phyloP scores from a whole-genome alignment of 2,888 invertebrate species.

The Achlya flavicornis region DNA sequence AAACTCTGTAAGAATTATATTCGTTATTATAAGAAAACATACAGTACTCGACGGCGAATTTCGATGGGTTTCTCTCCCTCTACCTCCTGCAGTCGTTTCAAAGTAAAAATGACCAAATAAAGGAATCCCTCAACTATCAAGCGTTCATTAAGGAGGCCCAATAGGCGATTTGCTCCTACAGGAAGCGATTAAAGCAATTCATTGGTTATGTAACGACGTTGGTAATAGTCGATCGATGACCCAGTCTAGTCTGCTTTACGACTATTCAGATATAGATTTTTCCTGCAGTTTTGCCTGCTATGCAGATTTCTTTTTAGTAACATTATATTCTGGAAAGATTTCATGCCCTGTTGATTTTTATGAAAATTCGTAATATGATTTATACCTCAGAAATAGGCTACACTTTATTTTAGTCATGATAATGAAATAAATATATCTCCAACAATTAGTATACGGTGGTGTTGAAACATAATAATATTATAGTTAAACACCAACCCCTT shows the following conservation, averaged over 20 bases:
- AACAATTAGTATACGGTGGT: too few species aligned
- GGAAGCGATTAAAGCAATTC: conserved; percentile 51
- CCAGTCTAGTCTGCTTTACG: conserved; percentile 10
- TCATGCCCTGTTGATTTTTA: neutral
- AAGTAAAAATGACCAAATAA: conserved; percentile 19
- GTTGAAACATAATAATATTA: too few species aligned
- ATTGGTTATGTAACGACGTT: conserved; percentile 41
- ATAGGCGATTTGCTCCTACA: conserved; percentile 28
- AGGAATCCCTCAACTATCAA: conserved; percentile 19
- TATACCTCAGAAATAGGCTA: too few species aligned
- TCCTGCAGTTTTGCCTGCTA: neutral
- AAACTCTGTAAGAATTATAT: too few species aligned
- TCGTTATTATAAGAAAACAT: neutral
- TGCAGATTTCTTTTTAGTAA: neutral
- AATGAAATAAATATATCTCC: too few species aligned
- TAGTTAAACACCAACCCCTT: too few species aligned
- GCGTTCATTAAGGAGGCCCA: conserved; percentile 16
- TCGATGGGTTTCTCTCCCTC: neutral
- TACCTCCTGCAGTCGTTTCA: neutral
- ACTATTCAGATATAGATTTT: neutral
- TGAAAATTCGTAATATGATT: neutral
- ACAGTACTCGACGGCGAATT: neutral
- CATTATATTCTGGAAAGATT: neutral
- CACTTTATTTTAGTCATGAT: too few species aligned
- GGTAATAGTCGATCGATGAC: conserved; percentile 32